Evolutionary conservation across 2,888 invertebrate genomes (phyloP), one percentile per base, ranked within the genome.

Genomic region (Bombyx huttoni): DNA sequence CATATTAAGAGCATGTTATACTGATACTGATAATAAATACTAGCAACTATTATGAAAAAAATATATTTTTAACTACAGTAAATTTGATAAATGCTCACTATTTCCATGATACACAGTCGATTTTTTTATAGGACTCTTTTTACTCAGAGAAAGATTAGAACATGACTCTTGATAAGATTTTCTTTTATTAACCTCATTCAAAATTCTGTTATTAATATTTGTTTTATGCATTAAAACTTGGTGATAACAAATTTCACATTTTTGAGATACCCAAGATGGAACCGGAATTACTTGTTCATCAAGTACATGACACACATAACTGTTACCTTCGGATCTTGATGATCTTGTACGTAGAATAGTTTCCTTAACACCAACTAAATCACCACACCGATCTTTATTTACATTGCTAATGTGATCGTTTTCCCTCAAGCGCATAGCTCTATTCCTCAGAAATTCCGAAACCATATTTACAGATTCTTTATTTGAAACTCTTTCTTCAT

Each of bases 371-470:
- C 69, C 79, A 47, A 73, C 71, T 49, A 87, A 67, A 47, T 86
- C 81, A 12, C 79, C 78, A n/a, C 56, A 50, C 49, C 56, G 52
- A 51, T 69, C 80, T 59, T 72, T 78, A 50, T 54, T 68, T 8
- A 59, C 52, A 34, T 50, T 60, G 13, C 57, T 24, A 12, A 10
- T 56, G 13, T 60, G 53, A 34, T 73, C 71, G 49, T 65, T 54
- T 62, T 85, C 77, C 33, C 87, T 64, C 52, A 88, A 64, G 10
- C 81, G 73, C 47, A 86, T 68, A n/a, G 65, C 73, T 54, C 87
- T 75, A 47, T 65, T 80, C 63, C 85, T 82, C 49, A 88, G 67
- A 61, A 83, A 84, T 56, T 87, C 85, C 47, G 86, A 78, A 8
- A 88, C 79, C 50, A 85, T 58, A 48, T 78, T 85, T 46, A 85